Base-by-base conservation (phyloP, 92 coral and sea anemone species). In the Parazoanthus darwini region DNA sequence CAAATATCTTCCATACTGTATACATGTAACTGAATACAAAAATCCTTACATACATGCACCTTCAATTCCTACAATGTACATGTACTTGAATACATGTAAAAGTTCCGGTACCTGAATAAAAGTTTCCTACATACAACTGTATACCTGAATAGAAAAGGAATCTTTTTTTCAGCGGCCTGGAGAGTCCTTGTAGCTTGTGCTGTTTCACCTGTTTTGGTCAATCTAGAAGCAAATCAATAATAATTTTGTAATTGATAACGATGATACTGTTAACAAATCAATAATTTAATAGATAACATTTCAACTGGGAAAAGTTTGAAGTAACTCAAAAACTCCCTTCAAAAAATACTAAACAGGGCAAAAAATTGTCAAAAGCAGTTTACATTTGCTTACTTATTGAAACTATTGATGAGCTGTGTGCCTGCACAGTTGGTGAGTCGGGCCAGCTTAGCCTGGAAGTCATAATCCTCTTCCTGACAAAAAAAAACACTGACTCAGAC, bases 381-480 rank as follows among this genome's bases (percentile, higher is more conserved):
- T 5, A 13, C 59, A 14, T 22, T 26, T 36, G 33, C 96, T 86
- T 95, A 96, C 98, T 96, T 96, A 91, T 82, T 93, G 90, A 92
- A 96, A 86, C 98, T 92, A 29, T 86, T 90, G 6, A 96, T 90
- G 42, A 96, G 95, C 71, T 96, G 99, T 0, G 91, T 90, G 67
- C 99, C 99, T 67, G 94, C 93, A 48, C 96, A 90, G 85, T 91
- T 90, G 70, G 91, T 92, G 14, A 96, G 90, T 58, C 94, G 94
- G 33, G 99, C 96, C 11, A 96, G 92, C 73, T 96, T 96, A 3
- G 99, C 97, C 76, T 93, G 91, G 80, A 93, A 96, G 71, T 96
- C 99, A 78, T 84, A 92, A 88, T 96, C 99, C 81, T 93, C 94
- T 38, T 91, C 95, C 99, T 96, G 86, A 33, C 86, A 90, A 88